Evolutionary conservation across 2,113 vertebrate genomes (phyloP), one percentile per base, ranked within the genome.

Genomic region (Cyanistes caeruleus): DNA sequence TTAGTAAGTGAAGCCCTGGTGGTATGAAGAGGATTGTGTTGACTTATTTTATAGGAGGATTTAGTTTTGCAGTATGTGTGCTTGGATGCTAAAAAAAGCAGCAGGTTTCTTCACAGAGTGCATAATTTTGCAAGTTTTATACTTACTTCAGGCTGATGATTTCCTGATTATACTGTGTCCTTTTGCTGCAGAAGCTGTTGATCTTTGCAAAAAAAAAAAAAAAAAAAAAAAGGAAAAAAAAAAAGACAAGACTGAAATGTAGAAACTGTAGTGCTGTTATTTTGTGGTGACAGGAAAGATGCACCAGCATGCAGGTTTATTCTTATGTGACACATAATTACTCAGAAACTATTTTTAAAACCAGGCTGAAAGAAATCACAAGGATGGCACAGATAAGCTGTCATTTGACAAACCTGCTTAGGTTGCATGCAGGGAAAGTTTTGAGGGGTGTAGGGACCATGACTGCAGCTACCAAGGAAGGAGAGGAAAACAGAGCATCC

Each of bases 301-400:
- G 55, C 85, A 78, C 53, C 35, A 74, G 70, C 39, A 77, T 58
- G 92, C 63, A 91, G 75, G 83, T 95, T 96, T 96, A 91, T 87
- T 96, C 92, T 85, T 94, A 82, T 53, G 67, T 73, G 55, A 79
- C 63, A 82, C 17, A 24, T 77, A 92, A 93, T 96, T 89, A 84
- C 86, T 92, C 41, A 67, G 75, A 70, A 89, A 64, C 84, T 83
- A 84, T 96, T 95, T 95, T 95, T 87, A 88, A 95, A 93, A 84
- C 51, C 4, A 1, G 15, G 58, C 58, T 93, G 77, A 70, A 90
- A 91, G 70, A 94, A 94, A 60, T 87, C 58, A 68, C 72, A 86
- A 64, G 76, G 67, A 49, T 2, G 8, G 70, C 12, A 46, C 4
- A 82, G 56, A 81, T 73, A 74, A 70, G 41, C 46, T 81, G 55